Evolutionary conservation across 2,888 invertebrate genomes (phyloP).

Genomic region (Zygaena filipendulae): DNA sequence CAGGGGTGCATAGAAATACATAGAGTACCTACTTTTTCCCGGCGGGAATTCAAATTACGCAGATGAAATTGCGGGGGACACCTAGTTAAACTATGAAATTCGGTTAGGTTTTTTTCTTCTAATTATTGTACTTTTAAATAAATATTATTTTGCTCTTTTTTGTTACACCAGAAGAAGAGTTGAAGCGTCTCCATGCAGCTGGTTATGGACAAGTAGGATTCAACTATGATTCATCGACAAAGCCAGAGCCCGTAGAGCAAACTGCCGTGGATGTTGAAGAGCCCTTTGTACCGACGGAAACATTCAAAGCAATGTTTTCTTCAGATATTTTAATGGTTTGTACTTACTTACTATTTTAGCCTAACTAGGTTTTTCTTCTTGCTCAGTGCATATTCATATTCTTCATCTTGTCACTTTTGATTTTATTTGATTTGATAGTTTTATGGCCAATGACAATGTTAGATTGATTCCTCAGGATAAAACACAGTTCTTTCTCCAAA

Average conservation of each 20-base stretch:
- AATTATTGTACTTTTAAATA: too few species aligned
- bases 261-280: slow-evolving; percentile 75
- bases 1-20: too few species aligned
- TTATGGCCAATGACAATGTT: too few species aligned
- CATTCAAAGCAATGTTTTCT: slow-evolving; percentile 76
- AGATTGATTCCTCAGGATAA: too few species aligned
- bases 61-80: too few species aligned
- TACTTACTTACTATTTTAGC: slow-evolving; percentile 1
- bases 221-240: slow-evolving; percentile 73
- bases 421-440: neutral
- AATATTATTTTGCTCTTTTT: too few species aligned
- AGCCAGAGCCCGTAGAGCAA: slow-evolving; percentile 51
- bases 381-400: slow-evolving; percentile 1
- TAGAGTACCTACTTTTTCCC: too few species aligned
- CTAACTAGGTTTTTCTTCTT: neutral
- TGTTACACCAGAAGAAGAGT: slow-evolving; percentile 82
- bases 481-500: too few species aligned
- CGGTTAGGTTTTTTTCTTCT: too few species aligned
- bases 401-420: neutral
- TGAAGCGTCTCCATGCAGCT: slow-evolving; percentile 86
- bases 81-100: too few species aligned
- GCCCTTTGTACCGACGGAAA: slow-evolving; percentile 77
- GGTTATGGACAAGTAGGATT: slow-evolving; percentile 81
- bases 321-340: slow-evolving; percentile 76
- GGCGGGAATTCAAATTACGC: too few species aligned